Evolutionary conservation across 2,888 invertebrate genomes (phyloP).

Genomic region (Heliothis peltigera): DNA sequence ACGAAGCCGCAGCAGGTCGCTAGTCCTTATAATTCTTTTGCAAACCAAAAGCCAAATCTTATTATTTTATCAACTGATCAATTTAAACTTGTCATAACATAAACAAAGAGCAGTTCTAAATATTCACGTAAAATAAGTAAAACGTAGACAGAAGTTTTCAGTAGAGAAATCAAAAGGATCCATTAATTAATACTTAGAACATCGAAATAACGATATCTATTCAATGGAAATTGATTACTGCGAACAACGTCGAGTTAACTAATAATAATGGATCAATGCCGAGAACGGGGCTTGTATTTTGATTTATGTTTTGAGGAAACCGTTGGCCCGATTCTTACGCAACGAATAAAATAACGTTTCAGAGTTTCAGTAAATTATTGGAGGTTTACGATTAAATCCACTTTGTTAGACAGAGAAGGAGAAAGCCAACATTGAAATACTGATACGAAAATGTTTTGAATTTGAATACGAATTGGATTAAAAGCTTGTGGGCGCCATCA

Average conservation of each 20-base stretch:
- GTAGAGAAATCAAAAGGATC: not conserved
- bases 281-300: not conserved
- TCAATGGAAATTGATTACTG: constrained; percentile 2
- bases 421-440: too few relatives aligned
- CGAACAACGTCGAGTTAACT: not conserved
- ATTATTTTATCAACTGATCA: too few relatives aligned
- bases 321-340: not conserved
- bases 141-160: not conserved
- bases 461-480: too few relatives aligned
- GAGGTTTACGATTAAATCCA: not conserved
- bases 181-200: not conserved
- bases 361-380: not conserved
- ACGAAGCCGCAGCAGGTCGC: too few relatives aligned
- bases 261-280: constrained; percentile 2
- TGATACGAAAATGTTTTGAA: too few relatives aligned
- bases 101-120: not conserved
- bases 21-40: too few relatives aligned
- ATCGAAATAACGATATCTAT: not conserved
- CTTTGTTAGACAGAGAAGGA: too few relatives aligned
- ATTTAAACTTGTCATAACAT: too few relatives aligned
- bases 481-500: too few relatives aligned
- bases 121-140: not conserved
- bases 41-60: too few relatives aligned
- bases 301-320: constrained; percentile 1
- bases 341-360: not conserved